phyloP scores from a whole-genome alignment of 2,888 invertebrate species.

The Lasioglossum malachurum region DNA sequence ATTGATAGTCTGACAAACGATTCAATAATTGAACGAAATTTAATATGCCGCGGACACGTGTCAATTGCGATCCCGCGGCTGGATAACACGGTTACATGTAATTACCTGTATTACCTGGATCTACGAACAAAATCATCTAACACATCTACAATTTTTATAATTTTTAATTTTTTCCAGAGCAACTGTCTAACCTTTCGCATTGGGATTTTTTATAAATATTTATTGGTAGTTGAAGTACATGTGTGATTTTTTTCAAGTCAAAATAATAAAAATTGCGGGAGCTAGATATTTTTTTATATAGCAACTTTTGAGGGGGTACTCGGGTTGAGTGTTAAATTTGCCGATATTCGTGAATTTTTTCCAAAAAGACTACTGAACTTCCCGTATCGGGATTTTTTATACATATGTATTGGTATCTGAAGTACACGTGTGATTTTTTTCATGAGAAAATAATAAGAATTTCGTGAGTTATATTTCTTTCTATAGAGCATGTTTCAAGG shows the following conservation, averaged over 20 bases:
- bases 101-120: not conserved
- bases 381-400: too few species aligned
- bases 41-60: not conserved
- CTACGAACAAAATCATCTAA: too few species aligned
- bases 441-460: not conserved
- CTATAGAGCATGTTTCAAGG: not conserved
- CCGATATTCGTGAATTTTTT: too few species aligned
- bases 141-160: too few species aligned
- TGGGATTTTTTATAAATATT: not conserved
- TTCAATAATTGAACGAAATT: not conserved
- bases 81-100: not conserved
- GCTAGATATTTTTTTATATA: not conserved
- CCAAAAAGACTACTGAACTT: too few species aligned
- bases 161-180: not conserved
- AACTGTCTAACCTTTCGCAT: not conserved
- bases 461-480: not conserved
- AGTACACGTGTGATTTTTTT: not conserved
- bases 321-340: too few species aligned
- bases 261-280: too few species aligned
- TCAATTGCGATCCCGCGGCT: not conserved
- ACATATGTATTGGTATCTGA: accelerated
- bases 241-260: not conserved
- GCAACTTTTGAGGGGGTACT: not conserved
- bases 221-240: too few species aligned
- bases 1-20: not conserved